Base-by-base conservation (phyloP, 2,113 vertebrate genomes). In the Lepus americanus region DNA sequence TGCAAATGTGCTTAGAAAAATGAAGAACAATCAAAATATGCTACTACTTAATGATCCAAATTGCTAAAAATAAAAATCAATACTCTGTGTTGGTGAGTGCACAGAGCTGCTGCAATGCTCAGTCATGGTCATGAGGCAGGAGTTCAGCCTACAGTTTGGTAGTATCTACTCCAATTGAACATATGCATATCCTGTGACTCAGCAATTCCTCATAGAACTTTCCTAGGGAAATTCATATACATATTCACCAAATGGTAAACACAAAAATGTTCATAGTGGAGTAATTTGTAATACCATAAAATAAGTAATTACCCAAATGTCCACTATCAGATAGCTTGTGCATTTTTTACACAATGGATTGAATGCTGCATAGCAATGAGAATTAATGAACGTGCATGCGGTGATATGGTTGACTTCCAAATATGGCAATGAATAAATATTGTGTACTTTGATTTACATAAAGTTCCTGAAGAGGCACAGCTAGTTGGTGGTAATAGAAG, bases 281-380 rank as follows among this genome's bases (percentile, higher is more conserved):
- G 61, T 6, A 87, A 31, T 51, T 64, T 55, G 44, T 89, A 93
- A 83, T 27, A 69, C 17, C 11, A 33, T 73, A 78, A 88, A 91
- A 86, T 86, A 86, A 72, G 1, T 64, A 69, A 92, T 92, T 90
- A 80, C 44, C 49, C 36, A 85, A 74, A 81, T 69, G 59, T 74
- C 23, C 22, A 82, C 55, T 78, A 74, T 44, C 44, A 44, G 44
- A 69, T 44, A 70, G 25, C 49, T 74, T 70, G 11, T 85, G 0
- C 23, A 82, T 85, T 53, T 69, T 59, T 95, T 92, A 66, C 53
- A 95, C 90, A 53, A 55, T 44, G 33, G 11, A 44, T 49, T 76
- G 4, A 44, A 59, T 76, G 4, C 19, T 67, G 44, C 7, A 49
- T 49, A 67, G 23, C 6, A 16, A 69, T 81, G 55, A 66, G 17